A percentile compares a stretch with the other conserved stretches of the same genome.
These are phyloP conservation scores for Boulengeromyrus knoepffleri DNA, from an alignment of 2,113 vertebrate genomes.

Conservation along the genomic window DNA sequence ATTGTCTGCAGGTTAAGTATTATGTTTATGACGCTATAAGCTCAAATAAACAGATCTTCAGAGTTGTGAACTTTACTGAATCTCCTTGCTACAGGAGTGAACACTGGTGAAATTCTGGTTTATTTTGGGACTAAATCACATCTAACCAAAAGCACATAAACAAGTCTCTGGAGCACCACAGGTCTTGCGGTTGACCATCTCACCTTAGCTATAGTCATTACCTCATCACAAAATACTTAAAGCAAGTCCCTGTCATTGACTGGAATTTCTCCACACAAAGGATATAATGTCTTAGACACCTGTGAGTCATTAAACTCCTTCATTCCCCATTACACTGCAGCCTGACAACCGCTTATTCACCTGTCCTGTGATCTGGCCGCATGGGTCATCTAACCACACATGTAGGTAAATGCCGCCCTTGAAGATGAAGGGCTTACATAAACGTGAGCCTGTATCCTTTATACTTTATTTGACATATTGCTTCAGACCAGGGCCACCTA, in stretches of 20 bases:
- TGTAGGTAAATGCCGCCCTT: slow-evolving; percentile 30
- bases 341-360: slow-evolving; percentile 51
- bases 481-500: neutral
- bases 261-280: slow-evolving; percentile 15
- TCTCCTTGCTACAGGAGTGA: neutral
- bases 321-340: slow-evolving; percentile 34
- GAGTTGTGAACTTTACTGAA: neutral
- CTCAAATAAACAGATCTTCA: neutral
- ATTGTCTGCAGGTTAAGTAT: neutral
- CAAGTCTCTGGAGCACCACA: neutral
- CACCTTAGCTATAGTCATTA: slow-evolving; percentile 34
- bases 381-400: slow-evolving; percentile 37
- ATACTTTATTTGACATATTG: neutral
- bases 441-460: neutral
- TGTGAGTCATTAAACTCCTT: slow-evolving; percentile 39
- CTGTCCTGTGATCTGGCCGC: slow-evolving; percentile 47
- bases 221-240: slow-evolving; percentile 27
- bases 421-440: slow-evolving; percentile 43
- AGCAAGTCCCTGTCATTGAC: slow-evolving; percentile 15
- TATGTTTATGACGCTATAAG: neutral
- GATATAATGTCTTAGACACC: slow-evolving; percentile 18
- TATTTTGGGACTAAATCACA: neutral
- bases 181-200: slow-evolving; percentile 22
- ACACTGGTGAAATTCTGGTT: neutral
- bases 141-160: neutral